These are phyloP conservation scores for Drosophila nigrodunni DNA, from an alignment of 1,140 invertebrate genomes.

Conservation along the genomic window DNA sequence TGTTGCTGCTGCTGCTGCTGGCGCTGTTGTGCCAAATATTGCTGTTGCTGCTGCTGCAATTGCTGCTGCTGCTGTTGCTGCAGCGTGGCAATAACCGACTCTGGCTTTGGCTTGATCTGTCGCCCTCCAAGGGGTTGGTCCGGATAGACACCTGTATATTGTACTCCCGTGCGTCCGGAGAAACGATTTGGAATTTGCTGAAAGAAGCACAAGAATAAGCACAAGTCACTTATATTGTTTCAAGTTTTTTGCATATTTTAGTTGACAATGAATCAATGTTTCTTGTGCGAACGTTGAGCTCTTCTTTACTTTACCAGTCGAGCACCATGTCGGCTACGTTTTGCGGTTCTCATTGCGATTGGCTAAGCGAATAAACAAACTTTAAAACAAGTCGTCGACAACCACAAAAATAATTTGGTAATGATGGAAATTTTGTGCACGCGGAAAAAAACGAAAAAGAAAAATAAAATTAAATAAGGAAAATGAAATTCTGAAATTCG, in stretches of 20 bases:
- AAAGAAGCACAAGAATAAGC: not conserved
- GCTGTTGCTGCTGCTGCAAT: slow-evolving; percentile 17
- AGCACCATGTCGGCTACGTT: slow-evolving; percentile 20
- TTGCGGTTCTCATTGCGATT: slow-evolving; percentile 39
- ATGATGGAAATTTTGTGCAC: not conserved
- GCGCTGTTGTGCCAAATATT: slow-evolving; percentile 22
- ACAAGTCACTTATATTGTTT: not conserved
- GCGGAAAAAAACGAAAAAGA: slow-evolving; percentile 4
- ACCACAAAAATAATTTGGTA: slow-evolving; percentile 15
- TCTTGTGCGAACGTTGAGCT: no score
- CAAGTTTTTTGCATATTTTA: no score
- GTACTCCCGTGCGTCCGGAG: slow-evolving; percentile 29
- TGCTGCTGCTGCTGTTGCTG: slow-evolving; percentile 20
- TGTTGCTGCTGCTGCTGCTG: slow-evolving; percentile 15
- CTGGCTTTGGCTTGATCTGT: slow-evolving; percentile 17
- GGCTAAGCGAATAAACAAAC: not conserved
- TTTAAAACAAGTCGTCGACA: not conserved
- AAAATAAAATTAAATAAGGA: slow-evolving; percentile 1
- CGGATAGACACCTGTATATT: slow-evolving; percentile 37
- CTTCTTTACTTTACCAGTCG: slow-evolving; percentile 23
- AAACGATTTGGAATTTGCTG: slow-evolving; percentile 48
- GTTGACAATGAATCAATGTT: no score
- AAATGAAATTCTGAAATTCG: slow-evolving; percentile 5
- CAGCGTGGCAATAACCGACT: not conserved
- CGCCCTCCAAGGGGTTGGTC: slow-evolving; percentile 3